Evolutionary conservation across 2,888 invertebrate species (phyloP).

Genomic region (Hermaeophaga mercurialis): DNA sequence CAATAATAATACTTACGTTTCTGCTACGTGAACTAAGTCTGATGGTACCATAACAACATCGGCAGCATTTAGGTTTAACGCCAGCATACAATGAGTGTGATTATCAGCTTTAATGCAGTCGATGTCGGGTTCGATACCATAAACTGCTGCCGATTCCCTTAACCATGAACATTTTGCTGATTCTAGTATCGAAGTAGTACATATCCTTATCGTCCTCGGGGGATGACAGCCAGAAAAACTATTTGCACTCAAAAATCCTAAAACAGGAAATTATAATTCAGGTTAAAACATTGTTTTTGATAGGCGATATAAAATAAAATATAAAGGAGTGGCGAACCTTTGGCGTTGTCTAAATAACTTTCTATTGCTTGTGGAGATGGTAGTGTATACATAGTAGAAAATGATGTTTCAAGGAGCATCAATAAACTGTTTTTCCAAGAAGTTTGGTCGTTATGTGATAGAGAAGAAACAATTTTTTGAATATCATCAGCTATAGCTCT

Average conservation of each 20-base stretch:
- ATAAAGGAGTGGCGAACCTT: constrained; percentile 37
- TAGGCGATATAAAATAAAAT: too few relatives aligned
- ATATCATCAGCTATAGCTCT: constrained; percentile 61
- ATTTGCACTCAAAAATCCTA: constrained; percentile 66
- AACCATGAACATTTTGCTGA: constrained; percentile 81
- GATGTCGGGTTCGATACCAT: constrained; percentile 78
- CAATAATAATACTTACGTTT: constrained; percentile 56
- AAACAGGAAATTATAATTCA: too few relatives aligned
- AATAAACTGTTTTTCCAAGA: constrained; percentile 66
- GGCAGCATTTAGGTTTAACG: constrained; percentile 65
- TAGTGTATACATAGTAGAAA: constrained; percentile 61
- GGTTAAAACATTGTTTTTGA: too few relatives aligned
- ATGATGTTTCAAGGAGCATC: constrained; percentile 66
- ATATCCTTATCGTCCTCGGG: constrained; percentile 66
- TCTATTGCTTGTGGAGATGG: constrained; percentile 67
- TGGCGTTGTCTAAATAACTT: constrained; percentile 68
- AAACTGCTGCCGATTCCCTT: constrained; percentile 73
- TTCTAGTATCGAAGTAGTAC: constrained; percentile 72
- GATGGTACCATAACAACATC: constrained; percentile 76
- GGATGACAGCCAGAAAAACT: constrained; percentile 73
- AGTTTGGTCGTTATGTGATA: constrained; percentile 53
- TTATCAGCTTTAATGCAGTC: constrained; percentile 72
- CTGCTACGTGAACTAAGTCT: constrained; percentile 72
- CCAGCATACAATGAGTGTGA: constrained; percentile 70
- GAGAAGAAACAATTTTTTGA: constrained; percentile 58